Evolutionary conservation across 2,797 vertebrate species (phyloP).

Genomic region (Rhodeus uyekii): DNA sequence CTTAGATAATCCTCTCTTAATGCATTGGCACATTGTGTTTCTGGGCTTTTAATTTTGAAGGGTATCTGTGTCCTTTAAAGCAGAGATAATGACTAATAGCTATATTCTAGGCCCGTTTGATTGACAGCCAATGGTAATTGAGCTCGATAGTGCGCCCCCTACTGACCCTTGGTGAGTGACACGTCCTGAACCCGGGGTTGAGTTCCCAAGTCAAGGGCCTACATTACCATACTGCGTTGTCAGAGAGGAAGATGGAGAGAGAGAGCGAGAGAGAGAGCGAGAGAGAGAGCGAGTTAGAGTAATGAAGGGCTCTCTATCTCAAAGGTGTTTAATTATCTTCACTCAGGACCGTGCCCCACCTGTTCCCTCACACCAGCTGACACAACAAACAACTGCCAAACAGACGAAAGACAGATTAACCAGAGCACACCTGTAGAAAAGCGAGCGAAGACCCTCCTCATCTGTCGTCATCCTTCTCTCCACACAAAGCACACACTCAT

Average conservation of each 20-base stretch:
- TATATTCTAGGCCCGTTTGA: slow-evolving; percentile 34
- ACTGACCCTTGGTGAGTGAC: slow-evolving; percentile 53
- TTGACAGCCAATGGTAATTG: slow-evolving; percentile 43
- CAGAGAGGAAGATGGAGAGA: slow-evolving; percentile 33
- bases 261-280: slow-evolving; percentile 19
- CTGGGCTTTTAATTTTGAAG: slow-evolving; percentile 36
- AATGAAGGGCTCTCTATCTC: slow-evolving; percentile 67
- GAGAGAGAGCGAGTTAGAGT: slow-evolving; percentile 24
- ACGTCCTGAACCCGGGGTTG: slow-evolving; percentile 51
- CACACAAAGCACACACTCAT: background rate
- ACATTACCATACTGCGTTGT: slow-evolving; percentile 42
- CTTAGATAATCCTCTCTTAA: slow-evolving; percentile 31
- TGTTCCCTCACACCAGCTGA: slow-evolving; percentile 69
- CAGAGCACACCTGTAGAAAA: slow-evolving; percentile 58
- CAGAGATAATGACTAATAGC: slow-evolving; percentile 37
- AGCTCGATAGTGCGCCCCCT: slow-evolving; percentile 53
- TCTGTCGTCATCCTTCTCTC: background rate
- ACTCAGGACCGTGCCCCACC: slow-evolving; percentile 74
- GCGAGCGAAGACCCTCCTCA: background rate
- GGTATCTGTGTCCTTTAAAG: slow-evolving; percentile 48
- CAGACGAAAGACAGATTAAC: slow-evolving; percentile 70
- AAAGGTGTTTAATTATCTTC: slow-evolving; percentile 79
- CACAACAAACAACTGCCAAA: slow-evolving; percentile 67
- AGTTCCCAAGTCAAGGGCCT: slow-evolving; percentile 51
- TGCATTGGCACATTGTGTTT: slow-evolving; percentile 9